A percentile compares a stretch with the other conserved stretches of the same genome.
Conservation (phyloP, 2,797 vertebrate genomes). For the Melanotaenia pygmaea region DNA sequence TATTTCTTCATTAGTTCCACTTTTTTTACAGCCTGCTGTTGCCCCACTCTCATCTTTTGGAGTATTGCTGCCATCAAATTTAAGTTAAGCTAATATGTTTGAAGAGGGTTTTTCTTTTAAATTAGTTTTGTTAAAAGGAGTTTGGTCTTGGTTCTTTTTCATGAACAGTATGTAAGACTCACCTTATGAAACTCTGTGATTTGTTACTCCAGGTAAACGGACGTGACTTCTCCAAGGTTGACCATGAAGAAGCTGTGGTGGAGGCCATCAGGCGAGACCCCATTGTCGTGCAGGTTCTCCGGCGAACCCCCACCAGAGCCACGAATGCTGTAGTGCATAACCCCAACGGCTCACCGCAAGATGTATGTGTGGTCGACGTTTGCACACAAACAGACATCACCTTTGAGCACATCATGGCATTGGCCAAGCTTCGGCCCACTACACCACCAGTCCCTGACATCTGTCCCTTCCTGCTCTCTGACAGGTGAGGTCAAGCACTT, state of each 20-base stretch:
- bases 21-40: too few relatives aligned
- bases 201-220: constrained; percentile 88
- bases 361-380: constrained; percentile 86
- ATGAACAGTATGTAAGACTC: not conserved
- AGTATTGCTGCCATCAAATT: too few relatives aligned
- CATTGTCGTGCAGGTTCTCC: constrained; percentile 93
- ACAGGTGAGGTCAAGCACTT: constrained; percentile 84
- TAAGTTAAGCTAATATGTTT: too few relatives aligned
- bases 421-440: constrained; percentile 90
- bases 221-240: constrained; percentile 91
- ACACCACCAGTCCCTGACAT: constrained; percentile 95
- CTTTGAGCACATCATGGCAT: constrained; percentile 95
- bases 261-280: constrained; percentile 94
- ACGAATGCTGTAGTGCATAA: constrained; percentile 52
- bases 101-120: too few relatives aligned
- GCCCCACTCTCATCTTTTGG: too few relatives aligned
- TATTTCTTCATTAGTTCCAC: too few relatives aligned
- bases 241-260: constrained; percentile 89
- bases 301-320: constrained; percentile 80
- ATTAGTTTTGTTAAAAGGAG: too few relatives aligned
- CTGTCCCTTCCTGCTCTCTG: constrained; percentile 95
- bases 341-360: constrained; percentile 74
- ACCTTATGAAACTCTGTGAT: constrained; percentile 2
- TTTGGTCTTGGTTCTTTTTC: not conserved
- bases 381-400: constrained; percentile 98